phyloP scores from a whole-genome alignment of 2,888 invertebrate species.

The Sarcophaga variegata region DNA sequence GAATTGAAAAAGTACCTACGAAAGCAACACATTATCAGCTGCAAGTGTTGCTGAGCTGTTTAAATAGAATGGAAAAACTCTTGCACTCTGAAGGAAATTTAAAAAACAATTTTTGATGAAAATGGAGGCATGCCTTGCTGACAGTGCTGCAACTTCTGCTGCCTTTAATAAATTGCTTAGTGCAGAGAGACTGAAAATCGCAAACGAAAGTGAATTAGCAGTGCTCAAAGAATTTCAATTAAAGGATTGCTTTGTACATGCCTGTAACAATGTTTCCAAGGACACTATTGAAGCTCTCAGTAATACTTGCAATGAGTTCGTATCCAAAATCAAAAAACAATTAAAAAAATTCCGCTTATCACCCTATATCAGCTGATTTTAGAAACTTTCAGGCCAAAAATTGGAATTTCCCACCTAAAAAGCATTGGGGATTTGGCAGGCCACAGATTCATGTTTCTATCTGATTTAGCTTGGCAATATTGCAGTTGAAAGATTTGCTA shows the following conservation, averaged over 20 bases:
- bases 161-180: slow-evolving; percentile 52
- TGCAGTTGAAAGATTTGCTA: slow-evolving; percentile 1
- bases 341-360: slow-evolving; percentile 47
- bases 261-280: slow-evolving; percentile 42
- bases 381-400: slow-evolving; percentile 22
- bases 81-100: slow-evolving; percentile 45
- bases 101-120: slow-evolving; percentile 40
- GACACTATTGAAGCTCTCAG: slow-evolving; percentile 40
- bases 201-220: slow-evolving; percentile 35
- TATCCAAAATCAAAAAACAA: slow-evolving; percentile 26
- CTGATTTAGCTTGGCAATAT: slow-evolving; percentile 18
- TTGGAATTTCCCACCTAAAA: slow-evolving; percentile 26
- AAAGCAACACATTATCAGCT: slow-evolving; percentile 25
- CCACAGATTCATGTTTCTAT: slow-evolving; percentile 18
- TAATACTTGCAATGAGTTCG: slow-evolving; percentile 17
- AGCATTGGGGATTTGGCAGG: slow-evolving; percentile 31
- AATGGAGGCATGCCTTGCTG: slow-evolving; percentile 41
- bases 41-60: slow-evolving; percentile 19
- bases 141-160: slow-evolving; percentile 46
- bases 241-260: slow-evolving; percentile 44
- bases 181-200: slow-evolving; percentile 41
- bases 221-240: slow-evolving; percentile 29
- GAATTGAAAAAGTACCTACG: slow-evolving; percentile 34
- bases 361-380: slow-evolving; percentile 18
- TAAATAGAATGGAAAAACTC: slow-evolving; percentile 38